Percentiles rank a stretch among this genome's conserved stretches.
Conservation (phyloP, 2,888 invertebrate genomes). For the Sipha maydis region DNA sequence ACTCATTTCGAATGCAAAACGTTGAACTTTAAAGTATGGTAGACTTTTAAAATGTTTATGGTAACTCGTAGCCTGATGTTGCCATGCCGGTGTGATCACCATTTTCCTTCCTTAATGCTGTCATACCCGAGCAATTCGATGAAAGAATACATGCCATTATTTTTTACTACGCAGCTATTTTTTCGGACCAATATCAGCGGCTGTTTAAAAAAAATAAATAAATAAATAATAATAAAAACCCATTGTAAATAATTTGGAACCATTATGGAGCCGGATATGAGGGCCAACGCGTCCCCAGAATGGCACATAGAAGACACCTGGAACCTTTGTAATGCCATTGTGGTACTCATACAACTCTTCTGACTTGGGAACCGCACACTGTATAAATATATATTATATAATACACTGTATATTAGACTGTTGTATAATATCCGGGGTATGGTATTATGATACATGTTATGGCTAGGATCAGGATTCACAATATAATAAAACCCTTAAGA, state of each 20-base stretch:
- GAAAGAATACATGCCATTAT: conserved; percentile 40
- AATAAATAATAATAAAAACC: conserved; percentile 55
- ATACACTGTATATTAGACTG: conserved; percentile 25
- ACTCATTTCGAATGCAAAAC: conserved; percentile 28
- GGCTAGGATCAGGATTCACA: neutral
- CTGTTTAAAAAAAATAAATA: conserved; percentile 52
- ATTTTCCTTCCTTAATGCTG: conserved; percentile 18
- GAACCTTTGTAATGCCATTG: conserved; percentile 57
- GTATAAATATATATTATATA: conserved; percentile 26
- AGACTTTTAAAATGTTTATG: conserved; percentile 50
- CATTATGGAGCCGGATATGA: conserved; percentile 56
- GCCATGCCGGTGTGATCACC: conserved; percentile 22
- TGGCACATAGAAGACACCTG: conserved; percentile 62
- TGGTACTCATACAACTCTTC: conserved; percentile 49
- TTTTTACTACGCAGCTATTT: conserved; percentile 43
- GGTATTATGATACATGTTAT: conserved; percentile 10
- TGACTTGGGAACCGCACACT: conserved; percentile 20
- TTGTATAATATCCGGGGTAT: conserved; percentile 40
- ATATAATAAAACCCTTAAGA: conserved; percentile 48
- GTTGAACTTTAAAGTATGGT: conserved; percentile 36
- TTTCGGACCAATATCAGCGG: conserved; percentile 58
- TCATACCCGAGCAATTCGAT: conserved; percentile 22
- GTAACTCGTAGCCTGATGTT: conserved; percentile 36
- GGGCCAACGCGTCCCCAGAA: conserved; percentile 41
- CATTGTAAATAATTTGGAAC: conserved; percentile 56